Evolutionary conservation across 2,888 invertebrate species (phyloP).

Genomic region (Halictus quadricinctus): DNA sequence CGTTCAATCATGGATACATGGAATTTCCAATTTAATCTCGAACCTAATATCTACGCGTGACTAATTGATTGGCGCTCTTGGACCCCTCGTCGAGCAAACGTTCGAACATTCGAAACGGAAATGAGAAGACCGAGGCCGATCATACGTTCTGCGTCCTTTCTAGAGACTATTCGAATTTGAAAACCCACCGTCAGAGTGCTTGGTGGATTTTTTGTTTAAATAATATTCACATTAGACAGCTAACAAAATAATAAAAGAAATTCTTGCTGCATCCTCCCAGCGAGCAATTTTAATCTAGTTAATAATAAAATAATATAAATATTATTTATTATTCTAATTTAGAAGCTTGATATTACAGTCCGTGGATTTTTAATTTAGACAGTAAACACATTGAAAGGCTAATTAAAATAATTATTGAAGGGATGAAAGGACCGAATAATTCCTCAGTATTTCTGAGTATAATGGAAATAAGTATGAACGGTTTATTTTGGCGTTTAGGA

Average conservation of each 20-base stretch:
- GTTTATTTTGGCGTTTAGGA: no score
- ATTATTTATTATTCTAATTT: no score
- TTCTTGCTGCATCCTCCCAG: no score
- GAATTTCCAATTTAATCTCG: conserved; percentile 45
- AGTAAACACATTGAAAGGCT: no score
- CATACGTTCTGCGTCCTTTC: neutral
- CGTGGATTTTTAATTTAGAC: no score
- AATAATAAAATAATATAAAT: no score
- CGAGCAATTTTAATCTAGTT: no score
- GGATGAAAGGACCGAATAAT: no score
- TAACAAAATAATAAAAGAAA: neutral
- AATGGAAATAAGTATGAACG: no score
- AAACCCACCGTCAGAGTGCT: neutral
- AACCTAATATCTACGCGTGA: conserved; percentile 30
- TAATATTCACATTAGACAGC: neutral
- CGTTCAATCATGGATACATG: conserved; percentile 27
- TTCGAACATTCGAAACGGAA: conserved; percentile 12
- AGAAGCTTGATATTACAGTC: no score
- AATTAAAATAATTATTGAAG: no score
- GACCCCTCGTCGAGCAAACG: neutral
- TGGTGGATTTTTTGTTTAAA: neutral
- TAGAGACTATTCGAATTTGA: neutral
- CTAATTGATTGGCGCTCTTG: conserved; percentile 47
- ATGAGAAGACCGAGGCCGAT: neutral
- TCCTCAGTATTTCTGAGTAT: no score